A percentile compares a stretch with the other conserved stretches of the same genome.
phyloP scores from a whole-genome alignment of 1,140 invertebrate species.

The Laupala kohalensis region DNA sequence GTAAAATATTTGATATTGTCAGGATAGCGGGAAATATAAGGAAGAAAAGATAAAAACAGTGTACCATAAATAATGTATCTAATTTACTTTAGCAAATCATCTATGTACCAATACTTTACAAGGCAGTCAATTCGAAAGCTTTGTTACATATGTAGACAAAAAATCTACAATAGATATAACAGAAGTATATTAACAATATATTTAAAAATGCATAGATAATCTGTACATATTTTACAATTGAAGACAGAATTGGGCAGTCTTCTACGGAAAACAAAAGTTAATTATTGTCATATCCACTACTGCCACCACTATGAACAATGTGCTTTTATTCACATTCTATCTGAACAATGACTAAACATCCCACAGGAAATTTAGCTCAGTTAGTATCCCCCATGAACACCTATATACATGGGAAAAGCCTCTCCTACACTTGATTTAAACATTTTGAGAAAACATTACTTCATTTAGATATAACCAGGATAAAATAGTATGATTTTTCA shows the following conservation, averaged over 20 bases:
- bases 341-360: not conserved
- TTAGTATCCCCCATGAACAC: not conserved
- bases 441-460: not conserved
- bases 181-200: slow-evolving; percentile 6
- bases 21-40: not conserved
- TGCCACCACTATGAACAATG: slow-evolving; percentile 3
- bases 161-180: slow-evolving; percentile 1
- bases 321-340: not conserved
- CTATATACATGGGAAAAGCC: not conserved
- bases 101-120: slow-evolving; percentile 11
- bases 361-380: not conserved
- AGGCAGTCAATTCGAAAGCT: not conserved
- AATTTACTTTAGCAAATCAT: slow-evolving; percentile 2
- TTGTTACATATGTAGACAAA: slow-evolving; percentile 8
- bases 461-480: not conserved
- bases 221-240: slow-evolving; percentile 6
- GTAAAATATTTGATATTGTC: too few species aligned
- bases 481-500: too few species aligned
- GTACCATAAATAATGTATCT: slow-evolving; percentile 12
- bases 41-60: not conserved
- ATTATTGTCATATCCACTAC: not conserved
- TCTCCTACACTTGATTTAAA: not conserved
- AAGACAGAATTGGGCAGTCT: slow-evolving; percentile 2
- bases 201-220: slow-evolving; percentile 7
- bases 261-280: slow-evolving; percentile 1